Base-by-base conservation (phyloP, 1,140 invertebrate genomes). In the Hylaeus volcanicus region DNA sequence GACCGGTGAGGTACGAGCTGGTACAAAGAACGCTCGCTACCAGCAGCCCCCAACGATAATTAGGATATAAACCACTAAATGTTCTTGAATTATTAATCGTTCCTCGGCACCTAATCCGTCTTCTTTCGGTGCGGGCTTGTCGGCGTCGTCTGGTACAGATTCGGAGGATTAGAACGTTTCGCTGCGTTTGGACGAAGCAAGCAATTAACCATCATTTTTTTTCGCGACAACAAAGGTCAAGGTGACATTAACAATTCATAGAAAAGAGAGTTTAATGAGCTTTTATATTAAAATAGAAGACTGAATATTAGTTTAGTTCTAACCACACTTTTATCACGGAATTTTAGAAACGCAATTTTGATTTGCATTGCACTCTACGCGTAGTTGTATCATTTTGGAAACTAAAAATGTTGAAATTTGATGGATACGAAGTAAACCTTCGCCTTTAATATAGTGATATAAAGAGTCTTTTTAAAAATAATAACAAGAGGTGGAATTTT, bases 81-180 rank as follows among this genome's bases (percentile, higher is more conserved):
- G 61, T 79, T 74, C 14, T 26, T 51, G 37, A 79, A 79, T 79
- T 73, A 74, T 74, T 79, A 79, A 79, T 74, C 70, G 70, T 56
- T 41, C 61, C 61, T 74, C 14, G 61, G 66, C 77, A 58, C 53
- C 53, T 74, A 48, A 74, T 79, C 61, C 61, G 53, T 79, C 77
- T 79, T 74, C 77, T 56, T 79, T 66, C 43, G 45, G 51, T 63
- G 37, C 72, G 26, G 26, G 0, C 26, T 26, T 26, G 26, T 26
- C 26, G 26, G 26, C 26, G 26, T 26, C 26, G 26, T 26, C 26
- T 26, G 26, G 26, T 26, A 26, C 26, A 11, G 56, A 37, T 66
- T 6, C 5, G 39, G 0, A 0, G 6, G 41, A 5, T 26, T 45
- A 41, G 12, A 53, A 63, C 58, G 37, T n/a, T 73, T n/a, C 12